Evolutionary conservation across 2,797 vertebrate genomes (phyloP), one percentile per base, ranked within the genome.

Genomic region (Anomalospiza imberbis): DNA sequence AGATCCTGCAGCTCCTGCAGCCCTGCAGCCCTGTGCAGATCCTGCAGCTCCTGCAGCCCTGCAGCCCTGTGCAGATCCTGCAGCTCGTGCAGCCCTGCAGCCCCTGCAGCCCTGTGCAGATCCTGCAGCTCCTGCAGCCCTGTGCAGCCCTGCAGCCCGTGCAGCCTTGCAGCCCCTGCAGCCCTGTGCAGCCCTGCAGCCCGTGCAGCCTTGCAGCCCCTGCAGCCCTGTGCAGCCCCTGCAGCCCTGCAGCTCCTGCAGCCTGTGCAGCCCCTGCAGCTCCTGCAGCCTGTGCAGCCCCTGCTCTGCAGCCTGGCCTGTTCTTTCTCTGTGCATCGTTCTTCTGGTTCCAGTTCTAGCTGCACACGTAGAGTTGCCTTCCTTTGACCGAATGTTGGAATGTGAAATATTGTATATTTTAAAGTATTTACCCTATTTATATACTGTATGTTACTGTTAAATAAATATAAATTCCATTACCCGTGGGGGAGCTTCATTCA

Each of bases 351-450:
- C 50, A 87, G 88, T 88, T 92, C 87, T 95, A 97, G 83, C 90
- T 93, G 22, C 77, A 88, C 87, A 4, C 4, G 71, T 93, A 96
- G 96, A 73, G 89, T 83, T 88, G 77, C 77, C 74, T 83, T 71
- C 73, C 93, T 87, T 93, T 87, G 91, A 92, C 85, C 17, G 88
- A 92, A 79, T 96, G 97, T 97, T 89, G 47, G 40, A 94, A 97
- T 96, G 94, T 96, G 96, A 96, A 94, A 96, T 96, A 96, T 79
- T 97, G 97, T 97, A 97, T 93, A 88, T 97, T 95, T 91, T 85
- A 88, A 94, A 93, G 90, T 85, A 94, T 96, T 95, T 97, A 97
- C 95, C 93, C 95, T 97, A 95, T 98, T 96, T 97, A 91, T 97
- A 96, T 96, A 97, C 85, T 93, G 34, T 90, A 93, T 94, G 88